Evolutionary conservation across 2,113 vertebrate genomes (phyloP).

Genomic region (Nipponia nippon): DNA sequence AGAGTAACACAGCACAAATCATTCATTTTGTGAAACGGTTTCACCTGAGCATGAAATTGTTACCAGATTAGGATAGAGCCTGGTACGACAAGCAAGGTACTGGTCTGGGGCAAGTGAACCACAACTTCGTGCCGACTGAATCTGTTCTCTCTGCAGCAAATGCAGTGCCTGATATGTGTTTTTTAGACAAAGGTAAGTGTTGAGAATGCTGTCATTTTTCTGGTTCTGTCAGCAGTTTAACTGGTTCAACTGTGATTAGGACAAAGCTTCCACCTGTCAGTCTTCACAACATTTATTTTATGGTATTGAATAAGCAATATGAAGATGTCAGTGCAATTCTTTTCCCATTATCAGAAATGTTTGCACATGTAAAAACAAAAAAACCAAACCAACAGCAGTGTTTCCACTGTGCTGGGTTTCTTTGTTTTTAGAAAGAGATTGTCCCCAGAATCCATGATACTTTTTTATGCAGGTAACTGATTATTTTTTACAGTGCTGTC

Average conservation of each 20-base stretch:
- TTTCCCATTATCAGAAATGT: background rate
- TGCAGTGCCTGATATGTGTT: accelerated
- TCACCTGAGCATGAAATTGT: background rate
- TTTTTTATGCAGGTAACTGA: background rate
- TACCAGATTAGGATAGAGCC: background rate
- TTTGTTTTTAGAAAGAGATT: background rate
- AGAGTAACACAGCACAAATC: background rate
- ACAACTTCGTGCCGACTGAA: background rate
- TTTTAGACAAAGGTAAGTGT: background rate
- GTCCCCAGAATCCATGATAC: background rate
- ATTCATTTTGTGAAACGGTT: background rate
- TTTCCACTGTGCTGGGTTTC: background rate
- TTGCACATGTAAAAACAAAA: background rate
- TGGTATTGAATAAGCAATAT: background rate
- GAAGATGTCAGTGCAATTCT: background rate
- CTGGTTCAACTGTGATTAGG: background rate
- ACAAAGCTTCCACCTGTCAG: background rate
- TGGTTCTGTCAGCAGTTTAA: background rate
- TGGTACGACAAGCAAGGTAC: background rate
- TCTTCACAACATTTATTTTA: background rate
- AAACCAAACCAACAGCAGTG: background rate
- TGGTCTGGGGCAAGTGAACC: background rate
- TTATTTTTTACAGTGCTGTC: background rate
- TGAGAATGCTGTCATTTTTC: background rate
- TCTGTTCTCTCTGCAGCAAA: background rate